A percentile compares a stretch with the other conserved stretches of the same genome.
phyloP scores from a whole-genome alignment of 2,888 invertebrate species.

The Brachyopa scutellaris region DNA sequence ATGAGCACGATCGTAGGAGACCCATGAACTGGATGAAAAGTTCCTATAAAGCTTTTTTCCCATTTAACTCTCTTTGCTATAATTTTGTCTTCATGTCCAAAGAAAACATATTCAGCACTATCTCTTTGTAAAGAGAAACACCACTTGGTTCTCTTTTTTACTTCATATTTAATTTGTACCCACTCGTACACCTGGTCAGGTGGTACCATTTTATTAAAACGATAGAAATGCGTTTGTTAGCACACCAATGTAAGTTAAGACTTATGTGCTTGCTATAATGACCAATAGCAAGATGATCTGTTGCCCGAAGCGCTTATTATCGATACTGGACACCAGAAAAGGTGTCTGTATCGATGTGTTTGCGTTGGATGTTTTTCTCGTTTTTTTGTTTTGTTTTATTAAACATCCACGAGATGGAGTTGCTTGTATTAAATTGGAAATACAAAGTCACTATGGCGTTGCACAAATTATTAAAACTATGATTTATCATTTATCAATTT shows the following conservation, averaged over 20 bases:
- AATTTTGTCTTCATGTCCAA: conserved; percentile 43
- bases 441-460: too few relatives aligned
- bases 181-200: neutral
- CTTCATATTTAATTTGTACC: too few relatives aligned
- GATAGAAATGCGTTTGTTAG: conserved; percentile 59
- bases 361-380: conserved; percentile 16
- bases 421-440: conserved; percentile 13
- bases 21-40: conserved; percentile 25
- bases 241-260: conserved; percentile 26
- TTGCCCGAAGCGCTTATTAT: conserved; percentile 25
- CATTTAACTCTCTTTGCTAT: conserved; percentile 55
- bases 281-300: conserved; percentile 60
- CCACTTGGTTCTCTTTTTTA: conserved; percentile 12
- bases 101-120: conserved; percentile 60
- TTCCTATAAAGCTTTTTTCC: conserved; percentile 67
- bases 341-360: conserved; percentile 30
- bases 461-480: too few relatives aligned
- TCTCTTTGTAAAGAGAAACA: conserved; percentile 34
- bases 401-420: conserved; percentile 51
- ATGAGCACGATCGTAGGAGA: conserved; percentile 6
- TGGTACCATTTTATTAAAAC: conserved; percentile 3
- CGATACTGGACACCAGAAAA: conserved; percentile 21
- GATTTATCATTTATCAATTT: too few relatives aligned
- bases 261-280: conserved; percentile 59
- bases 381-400: conserved; percentile 21